phyloP scores from a whole-genome alignment of 2,113 vertebrate species.

The Brevimyrus niger region DNA sequence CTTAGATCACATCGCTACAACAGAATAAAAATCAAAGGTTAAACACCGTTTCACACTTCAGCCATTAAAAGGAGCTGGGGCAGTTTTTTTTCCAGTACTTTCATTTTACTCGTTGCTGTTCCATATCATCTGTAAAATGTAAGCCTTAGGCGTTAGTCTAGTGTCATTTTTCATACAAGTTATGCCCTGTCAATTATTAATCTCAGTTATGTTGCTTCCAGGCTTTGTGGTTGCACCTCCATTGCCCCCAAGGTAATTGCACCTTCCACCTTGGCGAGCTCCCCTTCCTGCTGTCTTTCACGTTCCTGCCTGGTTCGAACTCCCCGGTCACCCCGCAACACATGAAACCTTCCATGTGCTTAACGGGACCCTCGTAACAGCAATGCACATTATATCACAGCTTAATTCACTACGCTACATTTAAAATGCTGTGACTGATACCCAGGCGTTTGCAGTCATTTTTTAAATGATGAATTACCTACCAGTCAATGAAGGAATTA shows the following conservation, averaged over 20 bases:
- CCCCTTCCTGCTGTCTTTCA: not conserved
- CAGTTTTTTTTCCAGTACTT: not conserved
- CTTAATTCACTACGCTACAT: not conserved
- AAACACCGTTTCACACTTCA: too few species aligned
- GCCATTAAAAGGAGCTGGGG: not conserved
- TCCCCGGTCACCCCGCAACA: not conserved
- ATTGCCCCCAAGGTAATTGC: not conserved
- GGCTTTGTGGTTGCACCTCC: not conserved
- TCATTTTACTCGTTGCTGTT: not conserved
- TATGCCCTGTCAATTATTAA: not conserved
- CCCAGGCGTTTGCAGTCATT: not conserved
- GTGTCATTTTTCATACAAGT: not conserved
- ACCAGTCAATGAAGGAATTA: not conserved
- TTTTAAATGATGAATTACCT: not conserved
- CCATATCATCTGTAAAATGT: not conserved
- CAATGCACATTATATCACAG: not conserved
- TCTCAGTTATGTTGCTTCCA: not conserved
- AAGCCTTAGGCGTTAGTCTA: not conserved
- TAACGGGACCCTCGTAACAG: not conserved
- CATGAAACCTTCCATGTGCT: not conserved
- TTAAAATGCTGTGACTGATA: not conserved
- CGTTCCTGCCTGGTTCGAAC: not conserved
- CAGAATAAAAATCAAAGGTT: not conserved
- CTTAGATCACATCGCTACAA: constrained; percentile 31
- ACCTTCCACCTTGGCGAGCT: not conserved